Conservation (phyloP, 2,113 vertebrate genomes). For the Strix uralensis region DNA sequence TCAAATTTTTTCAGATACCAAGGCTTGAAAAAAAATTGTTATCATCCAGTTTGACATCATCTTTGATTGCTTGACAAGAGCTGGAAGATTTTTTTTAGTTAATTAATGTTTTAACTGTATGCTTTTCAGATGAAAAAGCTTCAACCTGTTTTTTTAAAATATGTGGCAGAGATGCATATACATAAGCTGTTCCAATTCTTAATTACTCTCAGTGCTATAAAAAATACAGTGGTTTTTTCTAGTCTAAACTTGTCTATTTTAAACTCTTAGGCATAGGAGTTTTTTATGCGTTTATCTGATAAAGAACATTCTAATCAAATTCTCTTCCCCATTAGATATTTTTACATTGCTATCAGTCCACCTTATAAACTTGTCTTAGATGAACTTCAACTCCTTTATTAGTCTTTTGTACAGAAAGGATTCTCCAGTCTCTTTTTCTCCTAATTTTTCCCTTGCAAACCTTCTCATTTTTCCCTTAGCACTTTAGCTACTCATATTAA, state of each 20-base stretch:
- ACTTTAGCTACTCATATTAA: neutral
- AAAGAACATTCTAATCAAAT: neutral
- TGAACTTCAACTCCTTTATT: neutral
- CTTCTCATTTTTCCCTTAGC: neutral
- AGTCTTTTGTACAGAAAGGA: neutral
- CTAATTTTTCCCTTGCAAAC: neutral
- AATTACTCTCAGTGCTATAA: neutral
- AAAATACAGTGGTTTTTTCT: neutral
- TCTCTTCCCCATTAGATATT: neutral
- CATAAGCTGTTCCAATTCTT: neutral
- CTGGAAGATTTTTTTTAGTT: neutral
- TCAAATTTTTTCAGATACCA: neutral
- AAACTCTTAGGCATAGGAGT: neutral
- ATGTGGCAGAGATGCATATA: neutral
- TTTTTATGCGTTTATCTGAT: neutral
- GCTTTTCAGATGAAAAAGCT: neutral
- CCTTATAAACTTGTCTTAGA: neutral
- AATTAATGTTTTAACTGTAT: neutral
- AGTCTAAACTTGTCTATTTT: neutral
- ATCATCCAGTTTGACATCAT: neutral
- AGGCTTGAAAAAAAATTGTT: neutral
- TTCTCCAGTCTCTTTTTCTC: neutral
- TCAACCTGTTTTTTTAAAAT: constrained; percentile 30
- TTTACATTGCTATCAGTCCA: neutral
- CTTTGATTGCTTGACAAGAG: neutral